Evolutionary conservation across 1,140 invertebrate genomes (phyloP).

Genomic region (Drosophila setifemur): DNA sequence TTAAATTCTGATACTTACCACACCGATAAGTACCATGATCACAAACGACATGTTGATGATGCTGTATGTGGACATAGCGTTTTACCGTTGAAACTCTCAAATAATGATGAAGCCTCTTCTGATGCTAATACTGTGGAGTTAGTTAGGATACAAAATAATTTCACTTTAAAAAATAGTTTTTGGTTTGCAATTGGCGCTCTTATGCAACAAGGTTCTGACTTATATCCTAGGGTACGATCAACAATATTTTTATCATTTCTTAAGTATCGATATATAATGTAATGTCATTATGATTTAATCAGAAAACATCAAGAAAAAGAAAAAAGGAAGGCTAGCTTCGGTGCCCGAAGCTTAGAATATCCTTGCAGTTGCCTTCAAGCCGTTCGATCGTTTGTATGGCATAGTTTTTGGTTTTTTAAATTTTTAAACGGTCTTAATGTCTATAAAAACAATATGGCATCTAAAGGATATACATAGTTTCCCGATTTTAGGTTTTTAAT

Average conservation of each 20-base stretch:
- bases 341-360: too few relatives aligned
- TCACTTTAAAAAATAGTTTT: constrained; percentile 89
- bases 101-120: constrained; percentile 26
- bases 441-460: too few relatives aligned
- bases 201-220: constrained; percentile 96
- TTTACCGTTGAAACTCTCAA: not conserved
- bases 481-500: too few relatives aligned
- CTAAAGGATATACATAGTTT: too few relatives aligned
- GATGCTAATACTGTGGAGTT: constrained; percentile 82
- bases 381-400: too few relatives aligned
- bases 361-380: too few relatives aligned
- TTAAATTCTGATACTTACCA: constrained; percentile 10
- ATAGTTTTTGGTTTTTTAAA: too few relatives aligned
- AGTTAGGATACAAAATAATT: constrained; percentile 87
- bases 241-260: not conserved
- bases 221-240: constrained; percentile 88
- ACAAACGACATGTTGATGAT: not conserved
- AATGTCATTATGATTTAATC: not conserved
- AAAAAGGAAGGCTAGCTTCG: too few relatives aligned
- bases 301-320: too few relatives aligned
- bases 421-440: too few relatives aligned
- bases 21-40: not conserved
- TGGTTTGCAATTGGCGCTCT: constrained; percentile 97
- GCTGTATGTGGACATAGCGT: not conserved
- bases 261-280: not conserved